A percentile compares a stretch with the other conserved stretches of the same genome.
Conservation (phyloP, 2,888 invertebrate genomes). For the Mesoligia furuncula region DNA sequence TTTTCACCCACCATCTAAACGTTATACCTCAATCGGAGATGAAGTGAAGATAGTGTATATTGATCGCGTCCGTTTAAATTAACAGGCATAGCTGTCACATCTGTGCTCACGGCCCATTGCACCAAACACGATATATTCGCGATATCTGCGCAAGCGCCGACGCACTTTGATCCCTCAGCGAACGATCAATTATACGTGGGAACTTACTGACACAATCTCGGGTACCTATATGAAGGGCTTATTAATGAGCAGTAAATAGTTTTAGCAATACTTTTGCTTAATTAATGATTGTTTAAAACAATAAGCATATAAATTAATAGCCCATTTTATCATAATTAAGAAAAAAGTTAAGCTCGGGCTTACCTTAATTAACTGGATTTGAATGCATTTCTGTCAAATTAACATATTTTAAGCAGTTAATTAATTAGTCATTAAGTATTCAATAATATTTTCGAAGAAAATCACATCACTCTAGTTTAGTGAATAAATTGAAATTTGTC, state of each 20-base stretch:
- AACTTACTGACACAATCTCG: conserved; percentile 70
- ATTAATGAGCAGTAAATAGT: conserved; percentile 51
- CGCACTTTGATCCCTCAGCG: conserved; percentile 68
- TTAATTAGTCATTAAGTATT: conserved; percentile 20
- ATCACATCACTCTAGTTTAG: background rate
- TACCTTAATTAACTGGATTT: background rate
- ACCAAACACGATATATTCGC: conserved; percentile 77
- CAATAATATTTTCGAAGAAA: conserved; percentile 17
- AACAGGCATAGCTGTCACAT: conserved; percentile 83
- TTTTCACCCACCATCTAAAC: conserved; percentile 43
- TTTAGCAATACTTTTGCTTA: conserved; percentile 11
- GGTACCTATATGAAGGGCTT: conserved; percentile 36
- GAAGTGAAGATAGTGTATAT: conserved; percentile 81
- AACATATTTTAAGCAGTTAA: background rate
- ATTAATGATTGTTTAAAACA: conserved; percentile 22
- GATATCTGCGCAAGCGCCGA: conserved; percentile 70
- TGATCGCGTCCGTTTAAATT: conserved; percentile 86
- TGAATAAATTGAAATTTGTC: conserved; percentile 17
- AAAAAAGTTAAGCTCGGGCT: background rate
- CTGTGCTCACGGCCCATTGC: conserved; percentile 78
- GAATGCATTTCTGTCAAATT: background rate
- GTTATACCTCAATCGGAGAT: conserved; percentile 54
- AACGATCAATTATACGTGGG: conserved; percentile 73
- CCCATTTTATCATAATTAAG: background rate
- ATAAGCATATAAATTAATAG: conserved; percentile 1